Evolutionary conservation across 2,888 invertebrate genomes (phyloP).

Genomic region (Leptopterna dolabrata): DNA sequence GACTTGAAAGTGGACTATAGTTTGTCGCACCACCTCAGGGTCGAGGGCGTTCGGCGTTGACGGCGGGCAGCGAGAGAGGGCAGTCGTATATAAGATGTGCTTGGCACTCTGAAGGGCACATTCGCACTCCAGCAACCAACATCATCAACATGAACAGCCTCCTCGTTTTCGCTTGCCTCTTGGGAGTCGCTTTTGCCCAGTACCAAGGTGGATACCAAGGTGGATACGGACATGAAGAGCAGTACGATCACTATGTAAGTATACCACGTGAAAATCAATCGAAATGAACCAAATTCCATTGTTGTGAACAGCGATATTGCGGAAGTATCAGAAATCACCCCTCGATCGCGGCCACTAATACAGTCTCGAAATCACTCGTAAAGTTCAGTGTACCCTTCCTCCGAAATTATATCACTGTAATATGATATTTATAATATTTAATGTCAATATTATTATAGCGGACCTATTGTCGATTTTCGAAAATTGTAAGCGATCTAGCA

Average conservation of each 20-base stretch:
- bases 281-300: no score
- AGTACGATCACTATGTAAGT: slow-evolving; percentile 44
- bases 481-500: no score
- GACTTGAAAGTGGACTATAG: not conserved
- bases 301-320: no score
- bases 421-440: no score
- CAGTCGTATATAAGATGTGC: not conserved
- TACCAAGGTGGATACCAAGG: slow-evolving; percentile 38
- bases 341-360: no score
- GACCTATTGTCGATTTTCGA: no score
- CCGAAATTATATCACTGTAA: no score
- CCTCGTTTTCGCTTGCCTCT: slow-evolving; percentile 39
- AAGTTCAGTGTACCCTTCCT: no score
- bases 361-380: no score
- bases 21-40: not conserved
- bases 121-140: not conserved
- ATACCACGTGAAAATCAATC: no score
- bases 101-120: not conserved
- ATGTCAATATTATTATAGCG: no score
- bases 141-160: slow-evolving; percentile 46
- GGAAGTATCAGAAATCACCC: no score
- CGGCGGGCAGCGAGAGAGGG: not conserved
- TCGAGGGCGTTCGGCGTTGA: not conserved
- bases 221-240: slow-evolving; percentile 25
- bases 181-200: slow-evolving; percentile 46